Base-by-base conservation (phyloP, 2,113 vertebrate species). In the Hyperoodon ampullatus region DNA sequence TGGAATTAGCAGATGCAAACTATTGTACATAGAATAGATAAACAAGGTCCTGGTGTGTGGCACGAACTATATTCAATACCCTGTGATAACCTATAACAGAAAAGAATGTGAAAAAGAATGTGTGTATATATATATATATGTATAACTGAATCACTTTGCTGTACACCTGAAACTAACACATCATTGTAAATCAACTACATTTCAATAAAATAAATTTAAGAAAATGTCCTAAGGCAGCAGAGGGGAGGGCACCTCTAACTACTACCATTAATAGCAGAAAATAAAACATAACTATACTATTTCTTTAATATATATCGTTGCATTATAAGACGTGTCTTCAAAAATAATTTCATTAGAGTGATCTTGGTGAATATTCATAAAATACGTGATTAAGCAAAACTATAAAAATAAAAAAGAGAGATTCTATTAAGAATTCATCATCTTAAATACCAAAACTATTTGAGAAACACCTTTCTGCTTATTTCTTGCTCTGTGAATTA, bases 381-480 rank as follows among this genome's bases (percentile, higher is more conserved):
- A 35, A 6, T 13, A 72, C 18, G 6, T 83, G 71, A 97, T 58
- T 53, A 90, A 75, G 60, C 5, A 78, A 55, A 30, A 63, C 61
- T 5, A 3, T 92, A 72, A 39, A 39, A 90, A 96, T 50, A 92
- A 91, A 44, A 47, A 95, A 92, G 86, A 93, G 85, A 85, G 4
- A 33, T 97, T 97, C 93, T 83, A 85, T 92, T 90, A 93, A 81
- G 71, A 88, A 95, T 50, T 66, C 21, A 92, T 87, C 92, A 87
- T 83, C 96, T 92, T 96, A 84, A 93, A 95, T 96, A 94, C 75
- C 58, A 96, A 96, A 98, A 93, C n/a, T 75, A 21, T 61, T 92
- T 70, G 83, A 88, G 39, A 81, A 97, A 78, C 65, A 93, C 8
- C 21, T 98, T 95, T 24, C 15, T 26, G 39, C 18, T 98, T 97